Percentiles rank a stretch among this genome's conserved stretches.
Evolutionary conservation across 2,888 invertebrate genomes (phyloP).

Genomic region (Thumatha senex): DNA sequence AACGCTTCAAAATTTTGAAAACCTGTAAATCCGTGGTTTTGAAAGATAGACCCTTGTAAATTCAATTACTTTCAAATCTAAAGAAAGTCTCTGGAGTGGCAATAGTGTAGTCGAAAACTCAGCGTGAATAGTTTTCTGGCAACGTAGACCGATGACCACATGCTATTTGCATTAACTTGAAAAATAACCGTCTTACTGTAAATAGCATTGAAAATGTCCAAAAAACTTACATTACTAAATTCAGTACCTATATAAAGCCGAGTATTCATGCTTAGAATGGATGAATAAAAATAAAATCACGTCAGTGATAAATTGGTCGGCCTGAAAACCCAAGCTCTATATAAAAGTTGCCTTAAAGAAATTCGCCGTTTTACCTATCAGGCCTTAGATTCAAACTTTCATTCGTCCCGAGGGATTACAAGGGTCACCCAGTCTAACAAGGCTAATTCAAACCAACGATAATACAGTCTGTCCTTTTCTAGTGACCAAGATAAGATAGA

Average conservation of each 20-base stretch:
- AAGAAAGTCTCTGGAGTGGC: too few species aligned
- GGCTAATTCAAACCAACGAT: constrained; percentile 44
- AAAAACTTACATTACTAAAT: neutral
- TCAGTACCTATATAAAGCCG: neutral
- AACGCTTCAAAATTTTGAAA: too few species aligned
- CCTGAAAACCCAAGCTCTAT: constrained; percentile 8
- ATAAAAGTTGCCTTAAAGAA: constrained; percentile 19
- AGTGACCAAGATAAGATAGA: constrained; percentile 14
- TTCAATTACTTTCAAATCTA: too few species aligned
- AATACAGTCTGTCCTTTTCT: constrained; percentile 28
- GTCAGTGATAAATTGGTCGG: constrained; percentile 11
- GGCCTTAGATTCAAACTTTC: constrained; percentile 28
- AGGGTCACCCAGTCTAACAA: constrained; percentile 31
- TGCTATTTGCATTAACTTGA: neutral
- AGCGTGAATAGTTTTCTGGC: too few species aligned
- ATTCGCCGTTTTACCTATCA: constrained; percentile 14
- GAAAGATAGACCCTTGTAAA: too few species aligned
- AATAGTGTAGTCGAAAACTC: too few species aligned
- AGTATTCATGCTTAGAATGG: neutral
- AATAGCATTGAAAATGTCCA: neutral
- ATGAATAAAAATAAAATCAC: constrained; percentile 1
- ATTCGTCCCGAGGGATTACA: constrained; percentile 43
- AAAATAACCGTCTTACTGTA: neutral
- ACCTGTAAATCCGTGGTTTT: too few species aligned
- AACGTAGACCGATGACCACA: too few species aligned